phyloP scores from a whole-genome alignment of 2,888 invertebrate genomes.

The Mythimna albipuncta region DNA sequence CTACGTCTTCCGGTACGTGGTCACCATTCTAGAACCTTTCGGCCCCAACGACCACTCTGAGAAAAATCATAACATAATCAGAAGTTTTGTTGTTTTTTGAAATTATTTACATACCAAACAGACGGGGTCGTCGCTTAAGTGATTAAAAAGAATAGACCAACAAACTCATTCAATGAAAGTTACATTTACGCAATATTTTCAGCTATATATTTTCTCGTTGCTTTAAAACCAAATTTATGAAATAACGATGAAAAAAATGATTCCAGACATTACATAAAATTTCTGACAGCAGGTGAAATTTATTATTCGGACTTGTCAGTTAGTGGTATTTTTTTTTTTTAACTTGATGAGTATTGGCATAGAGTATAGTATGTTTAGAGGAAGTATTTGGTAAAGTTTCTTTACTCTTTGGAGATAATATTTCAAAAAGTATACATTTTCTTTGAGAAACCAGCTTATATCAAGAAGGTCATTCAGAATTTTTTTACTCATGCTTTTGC shows the following conservation, averaged over 20 bases:
- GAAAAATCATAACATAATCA: not conserved
- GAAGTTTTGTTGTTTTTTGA: slow-evolving; percentile 1
- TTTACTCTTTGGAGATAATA: not conserved
- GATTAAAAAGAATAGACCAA: slow-evolving; percentile 11
- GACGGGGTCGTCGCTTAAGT: not conserved
- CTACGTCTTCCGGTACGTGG: too few relatives aligned
- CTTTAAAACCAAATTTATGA: slow-evolving; percentile 6
- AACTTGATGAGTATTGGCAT: too few relatives aligned
- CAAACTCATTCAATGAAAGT: not conserved
- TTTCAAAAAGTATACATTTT: not conserved
- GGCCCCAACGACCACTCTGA: not conserved
- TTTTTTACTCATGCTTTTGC: too few relatives aligned
- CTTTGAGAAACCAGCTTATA: too few relatives aligned
- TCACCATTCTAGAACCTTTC: too few relatives aligned
- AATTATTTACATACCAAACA: slow-evolving; percentile 6
- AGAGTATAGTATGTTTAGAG: too few relatives aligned
- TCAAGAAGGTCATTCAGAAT: too few relatives aligned
- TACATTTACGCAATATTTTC: slow-evolving; percentile 38
- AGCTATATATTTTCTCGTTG: slow-evolving; percentile 1
- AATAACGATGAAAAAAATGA: slow-evolving; percentile 8
- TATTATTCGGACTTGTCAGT: not conserved
- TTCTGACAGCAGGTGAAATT: slow-evolving; percentile 18
- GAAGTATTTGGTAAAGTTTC: not conserved
- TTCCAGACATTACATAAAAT: slow-evolving; percentile 19
- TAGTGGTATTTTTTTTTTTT: not conserved